Evolutionary conservation across 2,888 invertebrate genomes (phyloP).

Genomic region (Entomobrya proxima): DNA sequence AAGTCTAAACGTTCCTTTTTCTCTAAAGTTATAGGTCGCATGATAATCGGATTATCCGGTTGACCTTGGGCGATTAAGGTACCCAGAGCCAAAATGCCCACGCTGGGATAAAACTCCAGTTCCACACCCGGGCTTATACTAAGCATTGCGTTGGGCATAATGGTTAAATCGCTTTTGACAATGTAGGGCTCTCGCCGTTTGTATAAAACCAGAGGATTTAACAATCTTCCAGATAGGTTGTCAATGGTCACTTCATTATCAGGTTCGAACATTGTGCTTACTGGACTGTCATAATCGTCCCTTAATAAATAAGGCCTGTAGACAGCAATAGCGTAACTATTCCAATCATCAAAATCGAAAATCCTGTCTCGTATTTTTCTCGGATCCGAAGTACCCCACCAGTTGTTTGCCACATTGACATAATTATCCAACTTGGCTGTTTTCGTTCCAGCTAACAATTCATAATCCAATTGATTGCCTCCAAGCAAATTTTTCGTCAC

Average conservation of each 20-base stretch:
- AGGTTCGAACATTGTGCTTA: conserved; percentile 83
- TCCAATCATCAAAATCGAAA: conserved; percentile 99
- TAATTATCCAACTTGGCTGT: conserved; percentile 92
- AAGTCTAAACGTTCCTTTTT: conserved; percentile 73
- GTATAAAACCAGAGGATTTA: conserved; percentile 83
- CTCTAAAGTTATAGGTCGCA: conserved; percentile 81
- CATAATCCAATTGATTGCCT: conserved; percentile 89
- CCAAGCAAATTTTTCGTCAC: conserved; percentile 93
- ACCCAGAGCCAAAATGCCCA: conserved; percentile 96
- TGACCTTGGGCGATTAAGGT: conserved; percentile 90
- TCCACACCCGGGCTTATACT: conserved; percentile 92
- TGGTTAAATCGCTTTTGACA: conserved; percentile 92
- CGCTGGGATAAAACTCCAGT: conserved; percentile 95
- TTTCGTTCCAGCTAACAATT: conserved; percentile 89
- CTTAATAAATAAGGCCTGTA: conserved; percentile 92
- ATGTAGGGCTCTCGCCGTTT: conserved; percentile 85
- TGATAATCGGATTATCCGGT: conserved; percentile 85
- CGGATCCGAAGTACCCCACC: conserved; percentile 93
- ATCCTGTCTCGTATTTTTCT: conserved; percentile 87
- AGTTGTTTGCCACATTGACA: conserved; percentile 93
- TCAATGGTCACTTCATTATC: conserved; percentile 81
- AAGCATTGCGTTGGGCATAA: conserved; percentile 95
- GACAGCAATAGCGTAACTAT: conserved; percentile 94
- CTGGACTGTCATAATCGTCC: conserved; percentile 86
- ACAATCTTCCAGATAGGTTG: conserved; percentile 87